These are phyloP conservation scores for Peromyscus maniculatus DNA, from an alignment of 2,113 vertebrate species.

Conservation along the genomic window DNA sequence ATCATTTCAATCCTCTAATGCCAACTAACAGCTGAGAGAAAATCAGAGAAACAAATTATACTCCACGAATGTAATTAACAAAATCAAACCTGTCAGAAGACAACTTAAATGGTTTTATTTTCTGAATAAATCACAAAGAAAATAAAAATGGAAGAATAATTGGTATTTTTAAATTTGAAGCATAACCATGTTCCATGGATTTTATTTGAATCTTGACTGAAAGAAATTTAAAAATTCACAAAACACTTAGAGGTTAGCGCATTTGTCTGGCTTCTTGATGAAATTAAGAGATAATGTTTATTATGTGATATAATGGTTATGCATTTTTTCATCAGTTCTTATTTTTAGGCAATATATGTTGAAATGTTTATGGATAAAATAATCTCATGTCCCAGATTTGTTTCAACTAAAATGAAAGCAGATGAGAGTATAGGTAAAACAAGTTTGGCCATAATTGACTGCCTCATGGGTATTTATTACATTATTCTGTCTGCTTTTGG, in stretches of 20 bases:
- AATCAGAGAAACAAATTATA: slow-evolving; percentile 1
- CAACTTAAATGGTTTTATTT: slow-evolving; percentile 24
- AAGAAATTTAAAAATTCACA: slow-evolving; percentile 29
- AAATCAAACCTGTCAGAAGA: background rate
- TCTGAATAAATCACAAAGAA: background rate
- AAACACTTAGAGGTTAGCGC: background rate
- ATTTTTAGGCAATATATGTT: background rate
- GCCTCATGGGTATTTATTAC: background rate
- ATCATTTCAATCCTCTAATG: background rate
- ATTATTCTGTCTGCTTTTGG: background rate
- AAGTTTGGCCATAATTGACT: slow-evolving; percentile 31
- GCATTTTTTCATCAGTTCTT: slow-evolving; percentile 36
- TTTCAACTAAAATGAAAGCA: slow-evolving; percentile 22
- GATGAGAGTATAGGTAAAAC: background rate
- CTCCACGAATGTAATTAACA: background rate
- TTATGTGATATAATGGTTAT: background rate
- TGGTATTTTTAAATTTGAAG: slow-evolving; percentile 42
- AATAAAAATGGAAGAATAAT: slow-evolving; percentile 19
- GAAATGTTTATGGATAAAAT: slow-evolving; percentile 43
- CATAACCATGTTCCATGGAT: background rate
- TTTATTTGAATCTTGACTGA: slow-evolving; percentile 43
- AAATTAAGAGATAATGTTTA: slow-evolving; percentile 26
- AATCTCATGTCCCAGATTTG: slow-evolving; percentile 24
- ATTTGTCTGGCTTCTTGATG: background rate
- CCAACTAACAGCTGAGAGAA: slow-evolving; percentile 11